These are phyloP conservation scores for Gobio gobio DNA, from an alignment of 2,113 vertebrate species.

Conservation along the genomic window DNA sequence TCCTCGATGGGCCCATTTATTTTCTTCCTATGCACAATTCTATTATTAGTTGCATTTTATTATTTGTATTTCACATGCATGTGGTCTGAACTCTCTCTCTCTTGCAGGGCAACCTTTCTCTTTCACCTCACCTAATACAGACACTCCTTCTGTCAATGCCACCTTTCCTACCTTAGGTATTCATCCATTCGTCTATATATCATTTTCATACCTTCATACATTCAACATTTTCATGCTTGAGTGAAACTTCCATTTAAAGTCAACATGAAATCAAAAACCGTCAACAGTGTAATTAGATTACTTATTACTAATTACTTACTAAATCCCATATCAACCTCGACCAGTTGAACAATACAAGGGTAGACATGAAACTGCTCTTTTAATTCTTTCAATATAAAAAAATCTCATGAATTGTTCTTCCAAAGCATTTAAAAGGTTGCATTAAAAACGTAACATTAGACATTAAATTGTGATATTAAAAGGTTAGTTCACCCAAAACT, in stretches of 20 bases:
- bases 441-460: too few relatives aligned
- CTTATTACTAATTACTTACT: too few relatives aligned
- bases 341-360: too few relatives aligned
- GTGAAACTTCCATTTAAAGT: neutral
- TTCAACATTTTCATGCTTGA: neutral
- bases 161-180: conserved; percentile 61
- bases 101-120: conserved; percentile 75
- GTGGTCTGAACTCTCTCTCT: conserved; percentile 26
- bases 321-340: too few relatives aligned
- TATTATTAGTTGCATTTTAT: neutral
- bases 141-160: conserved; percentile 47
- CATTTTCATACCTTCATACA: neutral
- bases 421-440: too few relatives aligned
- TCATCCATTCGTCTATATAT: neutral
- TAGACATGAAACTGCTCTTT: too few relatives aligned
- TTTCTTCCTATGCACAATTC: neutral
- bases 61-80: neutral
- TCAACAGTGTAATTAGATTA: too few relatives aligned
- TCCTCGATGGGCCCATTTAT: neutral
- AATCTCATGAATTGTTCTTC: too few relatives aligned
- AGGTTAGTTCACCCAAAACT: too few relatives aligned
- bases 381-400: too few relatives aligned
- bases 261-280: conserved; percentile 1
- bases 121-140: conserved; percentile 69
- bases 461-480: too few relatives aligned